phyloP scores from a whole-genome alignment of 2,113 vertebrate genomes.

The Heloderma charlesbogerti region DNA sequence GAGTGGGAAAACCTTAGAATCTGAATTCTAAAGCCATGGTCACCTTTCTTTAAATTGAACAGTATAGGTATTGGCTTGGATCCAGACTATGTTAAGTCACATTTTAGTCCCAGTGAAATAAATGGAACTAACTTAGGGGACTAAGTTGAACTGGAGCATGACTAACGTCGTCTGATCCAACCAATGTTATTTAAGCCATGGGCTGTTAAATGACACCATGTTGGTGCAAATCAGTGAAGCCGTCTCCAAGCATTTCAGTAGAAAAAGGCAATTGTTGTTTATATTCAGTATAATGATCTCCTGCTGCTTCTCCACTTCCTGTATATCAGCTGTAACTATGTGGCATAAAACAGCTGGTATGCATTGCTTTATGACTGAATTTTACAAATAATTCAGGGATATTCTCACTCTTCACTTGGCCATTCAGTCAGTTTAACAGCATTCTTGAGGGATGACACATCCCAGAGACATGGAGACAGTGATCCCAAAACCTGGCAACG shows the following conservation, averaged over 20 bases:
- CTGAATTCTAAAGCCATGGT: neutral
- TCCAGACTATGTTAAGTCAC: no score
- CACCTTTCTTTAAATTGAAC: neutral
- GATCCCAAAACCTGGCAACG: neutral
- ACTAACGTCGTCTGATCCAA: neutral
- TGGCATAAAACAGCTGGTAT: neutral
- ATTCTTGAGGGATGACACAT: neutral
- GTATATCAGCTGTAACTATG: neutral
- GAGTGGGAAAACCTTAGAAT: neutral
- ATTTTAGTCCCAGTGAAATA: neutral
- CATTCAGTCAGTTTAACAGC: neutral
- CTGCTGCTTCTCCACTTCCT: neutral
- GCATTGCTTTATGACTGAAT: neutral
- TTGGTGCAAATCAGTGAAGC: neutral
- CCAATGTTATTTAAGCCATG: neutral
- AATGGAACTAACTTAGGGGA: neutral
- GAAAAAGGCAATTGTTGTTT: neutral
- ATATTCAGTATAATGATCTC: neutral
- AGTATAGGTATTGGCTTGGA: neutral
- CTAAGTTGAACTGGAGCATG: neutral
- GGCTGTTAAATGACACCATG: neutral
- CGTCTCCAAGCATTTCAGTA: neutral
- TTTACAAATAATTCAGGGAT: neutral
- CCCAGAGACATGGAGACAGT: neutral
- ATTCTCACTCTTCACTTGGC: neutral